Evolutionary conservation across 2,888 invertebrate genomes (phyloP), one percentile per base, ranked within the genome.

Genomic region (Andrena chrysosceles): DNA sequence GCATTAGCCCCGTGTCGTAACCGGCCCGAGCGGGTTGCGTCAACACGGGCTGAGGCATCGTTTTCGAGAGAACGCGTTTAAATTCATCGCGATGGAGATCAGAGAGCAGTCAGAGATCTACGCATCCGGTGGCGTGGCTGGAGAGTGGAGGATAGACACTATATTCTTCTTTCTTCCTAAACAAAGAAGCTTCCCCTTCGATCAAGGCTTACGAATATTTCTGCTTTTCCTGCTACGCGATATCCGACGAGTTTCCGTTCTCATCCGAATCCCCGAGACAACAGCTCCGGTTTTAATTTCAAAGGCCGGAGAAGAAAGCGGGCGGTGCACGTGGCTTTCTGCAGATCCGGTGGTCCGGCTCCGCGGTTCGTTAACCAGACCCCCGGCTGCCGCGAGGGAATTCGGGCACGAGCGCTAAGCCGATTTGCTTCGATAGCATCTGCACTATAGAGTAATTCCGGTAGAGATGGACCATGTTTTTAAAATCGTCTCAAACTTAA

Each of bases 321-420:
- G 35, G 2, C 13, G 60, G 20, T 10, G 13, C 49, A 70, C 64
- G 71, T 59, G 33, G 48, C 33, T 33, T 49, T 8, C 59, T 48
- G 29, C 67, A 13, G 23, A 26, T 33, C 20, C 49, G 48, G 20
- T 54, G 13, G 4, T 26, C n/a, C 35, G n/a, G 23, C 29, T 23
- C 26, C 35, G 10, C 52, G 31, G 56, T 35, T 75, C 71, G 48
- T 72, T 64, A 35, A 66, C 52, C 31, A 48, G 60, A 7, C 59
- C 54, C 49, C 23, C 60, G 4, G 26, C 49, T 10, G 33, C 48
- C n/a, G 73, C 56, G 20, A 48, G 20, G 48, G 81, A 62, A 84
- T 81, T 85, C 67, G 75, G 68, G 68, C 76, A 76, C 69, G 26
- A 26, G 64, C 20, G 48, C 2, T 23, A 67, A 56, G 54, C 26